Percentiles rank a stretch among this genome's conserved stretches.
Evolutionary conservation across 2,797 vertebrate genomes (phyloP).

Genomic region (Lateolabrax maculatus): DNA sequence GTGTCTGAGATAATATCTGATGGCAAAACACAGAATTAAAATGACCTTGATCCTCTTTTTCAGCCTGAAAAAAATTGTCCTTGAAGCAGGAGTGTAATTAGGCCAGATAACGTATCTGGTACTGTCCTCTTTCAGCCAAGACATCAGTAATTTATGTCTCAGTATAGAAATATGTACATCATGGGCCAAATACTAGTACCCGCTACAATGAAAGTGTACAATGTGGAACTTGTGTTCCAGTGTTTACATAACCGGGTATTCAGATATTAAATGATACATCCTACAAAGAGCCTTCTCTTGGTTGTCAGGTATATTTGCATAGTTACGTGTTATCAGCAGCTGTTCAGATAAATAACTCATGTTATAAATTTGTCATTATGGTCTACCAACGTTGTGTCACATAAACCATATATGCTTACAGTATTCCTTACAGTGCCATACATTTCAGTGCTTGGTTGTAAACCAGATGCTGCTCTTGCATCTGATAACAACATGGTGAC

Average conservation of each 20-base stretch:
- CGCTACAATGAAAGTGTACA: background rate
- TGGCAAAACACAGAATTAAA: conserved; percentile 57
- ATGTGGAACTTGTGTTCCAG: background rate
- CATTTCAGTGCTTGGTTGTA: background rate
- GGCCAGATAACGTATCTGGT: conserved; percentile 42
- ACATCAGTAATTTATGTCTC: conserved; percentile 20
- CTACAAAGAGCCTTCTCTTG: background rate
- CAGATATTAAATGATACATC: conserved; percentile 15
- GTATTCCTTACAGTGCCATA: background rate
- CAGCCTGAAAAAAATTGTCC: conserved; percentile 44
- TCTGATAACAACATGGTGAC: conserved; percentile 6
- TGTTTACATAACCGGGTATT: conserved; percentile 29
- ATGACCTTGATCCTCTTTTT: conserved; percentile 59
- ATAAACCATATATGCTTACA: background rate
- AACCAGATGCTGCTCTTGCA: conserved; percentile 16
- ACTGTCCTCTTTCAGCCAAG: conserved; percentile 26
- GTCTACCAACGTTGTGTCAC: background rate
- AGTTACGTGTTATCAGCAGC: background rate
- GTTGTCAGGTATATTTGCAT: conserved; percentile 15
- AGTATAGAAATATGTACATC: conserved; percentile 6
- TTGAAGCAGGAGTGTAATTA: conserved; percentile 64
- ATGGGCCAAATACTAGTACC: background rate
- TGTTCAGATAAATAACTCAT: background rate
- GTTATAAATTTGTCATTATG: background rate
- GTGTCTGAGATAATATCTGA: conserved; percentile 52